Evolutionary conservation across 1,140 invertebrate genomes (phyloP), one percentile per base, ranked within the genome.

Genomic region (Lasaia peninsularis): DNA sequence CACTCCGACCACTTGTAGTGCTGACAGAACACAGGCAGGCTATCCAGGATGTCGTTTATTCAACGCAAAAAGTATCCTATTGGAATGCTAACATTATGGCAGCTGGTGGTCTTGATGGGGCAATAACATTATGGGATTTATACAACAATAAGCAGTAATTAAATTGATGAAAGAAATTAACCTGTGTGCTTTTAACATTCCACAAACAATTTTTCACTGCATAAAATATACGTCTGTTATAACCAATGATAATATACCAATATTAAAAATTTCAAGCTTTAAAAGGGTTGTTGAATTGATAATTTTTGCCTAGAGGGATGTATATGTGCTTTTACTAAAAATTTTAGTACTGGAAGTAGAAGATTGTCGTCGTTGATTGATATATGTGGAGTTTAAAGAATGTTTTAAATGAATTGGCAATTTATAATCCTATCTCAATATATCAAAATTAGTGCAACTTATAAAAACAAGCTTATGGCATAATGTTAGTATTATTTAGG

Each of bases 71-170:
- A 61, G 91, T 94, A 33, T 86, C 91, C 56, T 84, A 90, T 69
- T 94, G 93, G 90, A 92, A 92, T 52, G 91, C 92, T 18, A 91
- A 92, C 44, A 92, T 95, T n/a, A 93, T 95, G 92, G 94, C 94
- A 33, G 92, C 92, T 2, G 91, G 91, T 52, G 92, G 93, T 51
- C 91, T 92, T 59, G 94, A 95, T 84, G 92, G 92, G 64, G 91
- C 91, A 65, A 92, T 95, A 64, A 93, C 93, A 9, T 88, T 95
- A 51, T 95, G 94, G 94, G 91, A 94, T 90, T 90, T 95, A 61
- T 95, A 94, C 69, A 94, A 88, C 49, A 67, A 59, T 28, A 86
- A 88, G 61, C 73, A 82, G 56, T 80, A 67, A 72, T 6, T 21
- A 20, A 14, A 24, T n/a, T 6, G 31, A 31, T 4, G 10, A 54